Base-by-base conservation (phyloP, 1,140 invertebrate genomes). In the Cyclargus thomasi region DNA sequence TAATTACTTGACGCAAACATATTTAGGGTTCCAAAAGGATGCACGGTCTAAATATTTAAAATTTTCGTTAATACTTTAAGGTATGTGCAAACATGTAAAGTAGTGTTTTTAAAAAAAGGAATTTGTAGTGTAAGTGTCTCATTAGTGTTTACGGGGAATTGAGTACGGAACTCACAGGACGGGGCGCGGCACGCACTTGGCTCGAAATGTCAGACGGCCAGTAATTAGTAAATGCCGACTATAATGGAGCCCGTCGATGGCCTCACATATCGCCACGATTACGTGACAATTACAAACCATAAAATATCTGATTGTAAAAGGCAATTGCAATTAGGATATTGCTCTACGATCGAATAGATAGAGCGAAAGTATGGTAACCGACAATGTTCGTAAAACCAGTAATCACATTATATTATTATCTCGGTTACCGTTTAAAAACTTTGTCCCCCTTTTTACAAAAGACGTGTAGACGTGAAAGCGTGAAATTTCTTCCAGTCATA, bases 201-300 rank as follows among this genome's bases (percentile, higher is more conserved):
- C 39, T 47, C 10, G 10, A 47, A 47, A 47, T 47, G 39, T 47
- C 39, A 47, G 39, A 47, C 39, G 39, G 39, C 39, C 39, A 47
- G 39, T 47, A 47, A 47, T 47, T 47, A 47, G 39, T 47, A 47
- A 47, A 47, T 47, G 39, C 39, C 39, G 39, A 47, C 39, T 47
- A 47, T 47, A 47, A 47, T 47, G 39, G 39, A 29, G 39, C 39
- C 39, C 39, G 39, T 47, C 39, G 39, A 47, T 47, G 39, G 39
- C 39, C 39, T 8, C 39, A 47, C 39, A 47, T 47, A 47, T 47
- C 39, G 39, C 39, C 39, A 47, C 39, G 39, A 47, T 47, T 47
- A 47, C 39, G 39, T 47, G 39, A 47, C 39, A 47, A 47, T 47
- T 47, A 47, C 39, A 47, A 47, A 47, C 39, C 39, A 47, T 47